phyloP scores from a whole-genome alignment of 2,797 vertebrate species.

The Poeciliopsis gracilis region DNA sequence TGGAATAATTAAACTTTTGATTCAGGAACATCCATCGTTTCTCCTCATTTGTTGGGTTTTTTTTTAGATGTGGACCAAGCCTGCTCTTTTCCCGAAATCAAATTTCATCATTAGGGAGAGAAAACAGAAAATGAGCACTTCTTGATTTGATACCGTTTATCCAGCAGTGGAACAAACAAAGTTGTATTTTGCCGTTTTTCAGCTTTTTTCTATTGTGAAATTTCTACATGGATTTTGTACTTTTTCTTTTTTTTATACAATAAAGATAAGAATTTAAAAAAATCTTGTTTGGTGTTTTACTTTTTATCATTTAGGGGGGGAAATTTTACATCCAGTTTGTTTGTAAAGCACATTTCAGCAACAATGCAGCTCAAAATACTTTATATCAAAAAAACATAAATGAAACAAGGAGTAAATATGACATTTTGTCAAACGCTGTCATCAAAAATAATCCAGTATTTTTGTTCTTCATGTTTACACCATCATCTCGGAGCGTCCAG shows the following conservation, averaged over 20 bases:
- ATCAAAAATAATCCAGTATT: no score
- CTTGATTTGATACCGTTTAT: conserved; percentile 43
- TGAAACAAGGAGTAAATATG: no score
- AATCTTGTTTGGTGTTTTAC: conserved; percentile 7
- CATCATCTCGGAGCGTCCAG: not conserved
- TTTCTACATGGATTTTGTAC: conserved; percentile 82
- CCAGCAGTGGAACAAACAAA: conserved; percentile 37
- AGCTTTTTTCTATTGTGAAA: conserved; percentile 73
- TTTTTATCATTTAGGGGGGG: conserved; percentile 7
- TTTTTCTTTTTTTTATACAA: conserved; percentile 76
- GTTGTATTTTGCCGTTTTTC: conserved; percentile 70
- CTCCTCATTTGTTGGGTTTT: not conserved
- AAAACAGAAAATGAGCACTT: conserved; percentile 32
- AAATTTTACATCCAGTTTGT: not conserved
- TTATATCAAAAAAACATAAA: no score
- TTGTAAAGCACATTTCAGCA: no score
- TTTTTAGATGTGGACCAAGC: conserved; percentile 1
- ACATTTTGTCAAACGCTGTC: no score
- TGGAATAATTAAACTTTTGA: not conserved
- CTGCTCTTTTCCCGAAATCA: conserved; percentile 24
- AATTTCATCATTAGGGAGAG: conserved; percentile 27
- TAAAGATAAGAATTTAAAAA: conserved; percentile 67
- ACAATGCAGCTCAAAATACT: no score
- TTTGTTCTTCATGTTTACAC: not conserved
- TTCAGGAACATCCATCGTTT: not conserved